Evolutionary conservation across 2,113 vertebrate species (phyloP).

Genomic region (Podarcis raffonei): DNA sequence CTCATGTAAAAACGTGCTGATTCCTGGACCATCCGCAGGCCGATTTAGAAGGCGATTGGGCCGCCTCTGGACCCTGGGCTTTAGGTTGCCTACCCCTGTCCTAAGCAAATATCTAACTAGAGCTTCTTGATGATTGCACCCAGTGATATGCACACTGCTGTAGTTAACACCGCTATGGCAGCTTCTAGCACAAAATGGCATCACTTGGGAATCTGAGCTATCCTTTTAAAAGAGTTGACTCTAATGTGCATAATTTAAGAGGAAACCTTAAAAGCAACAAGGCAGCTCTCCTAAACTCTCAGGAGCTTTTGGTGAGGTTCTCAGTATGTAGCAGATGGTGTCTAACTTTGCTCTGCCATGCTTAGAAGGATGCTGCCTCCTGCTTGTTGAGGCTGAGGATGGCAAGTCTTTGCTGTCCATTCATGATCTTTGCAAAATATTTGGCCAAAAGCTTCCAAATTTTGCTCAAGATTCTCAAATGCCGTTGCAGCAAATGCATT

Average conservation of each 20-base stretch:
- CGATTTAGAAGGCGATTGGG: no score
- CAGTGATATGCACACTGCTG: background rate
- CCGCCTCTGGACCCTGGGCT: no score
- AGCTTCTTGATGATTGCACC: background rate
- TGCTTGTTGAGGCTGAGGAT: background rate
- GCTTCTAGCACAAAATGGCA: background rate
- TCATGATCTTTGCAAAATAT: background rate
- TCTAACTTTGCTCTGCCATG: background rate
- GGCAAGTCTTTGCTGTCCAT: background rate
- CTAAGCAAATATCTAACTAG: background rate
- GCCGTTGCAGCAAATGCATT: no score
- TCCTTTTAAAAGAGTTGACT: background rate
- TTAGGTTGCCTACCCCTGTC: no score
- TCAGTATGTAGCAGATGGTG: background rate
- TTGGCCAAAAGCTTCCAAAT: background rate
- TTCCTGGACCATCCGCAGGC: no score
- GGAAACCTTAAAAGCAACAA: background rate
- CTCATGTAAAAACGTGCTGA: no score
- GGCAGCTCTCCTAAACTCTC: background rate
- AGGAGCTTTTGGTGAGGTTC: background rate
- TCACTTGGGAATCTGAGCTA: background rate
- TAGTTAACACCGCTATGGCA: background rate
- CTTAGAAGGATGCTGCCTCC: background rate
- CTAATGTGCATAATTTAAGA: background rate
- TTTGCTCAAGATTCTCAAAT: background rate